phyloP scores from a whole-genome alignment of 1,140 invertebrate species.

The Drosophila lini region DNA sequence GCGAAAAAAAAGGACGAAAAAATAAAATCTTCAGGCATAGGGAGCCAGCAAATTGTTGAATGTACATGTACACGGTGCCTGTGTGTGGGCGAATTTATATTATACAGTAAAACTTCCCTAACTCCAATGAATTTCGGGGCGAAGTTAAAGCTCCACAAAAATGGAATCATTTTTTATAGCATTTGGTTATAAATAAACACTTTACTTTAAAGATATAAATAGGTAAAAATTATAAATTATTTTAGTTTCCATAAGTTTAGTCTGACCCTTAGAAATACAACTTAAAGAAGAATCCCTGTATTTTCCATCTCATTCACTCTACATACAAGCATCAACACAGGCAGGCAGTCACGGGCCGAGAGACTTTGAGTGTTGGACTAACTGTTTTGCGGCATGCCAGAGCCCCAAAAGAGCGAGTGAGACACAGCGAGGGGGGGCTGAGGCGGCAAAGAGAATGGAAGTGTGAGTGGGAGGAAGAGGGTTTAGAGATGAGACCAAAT shows the following conservation, averaged over 20 bases:
- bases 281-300: constrained; percentile 14
- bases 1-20: constrained; percentile 50
- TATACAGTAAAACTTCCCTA: constrained; percentile 27
- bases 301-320: constrained; percentile 21
- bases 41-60: constrained; percentile 80
- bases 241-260: too few species aligned
- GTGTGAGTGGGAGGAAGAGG: constrained; percentile 11
- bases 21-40: constrained; percentile 65
- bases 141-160: neutral
- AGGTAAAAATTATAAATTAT: too few species aligned
- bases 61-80: constrained; percentile 55
- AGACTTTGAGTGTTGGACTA: constrained; percentile 69
- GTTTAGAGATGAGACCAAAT: constrained; percentile 31
- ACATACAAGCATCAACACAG: constrained; percentile 41
- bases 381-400: constrained; percentile 70
- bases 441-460: constrained; percentile 12
- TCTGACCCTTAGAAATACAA: constrained; percentile 12
- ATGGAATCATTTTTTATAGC: too few species aligned
- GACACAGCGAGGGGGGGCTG: constrained; percentile 1
- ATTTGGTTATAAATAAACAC: too few species aligned
- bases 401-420: constrained; percentile 35
- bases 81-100: constrained; percentile 58
- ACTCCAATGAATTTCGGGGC: neutral
- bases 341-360: constrained; percentile 22
- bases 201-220: too few species aligned